These are phyloP conservation scores for Corvus moneduloides DNA, from an alignment of 2,113 vertebrate species.

Conservation along the genomic window DNA sequence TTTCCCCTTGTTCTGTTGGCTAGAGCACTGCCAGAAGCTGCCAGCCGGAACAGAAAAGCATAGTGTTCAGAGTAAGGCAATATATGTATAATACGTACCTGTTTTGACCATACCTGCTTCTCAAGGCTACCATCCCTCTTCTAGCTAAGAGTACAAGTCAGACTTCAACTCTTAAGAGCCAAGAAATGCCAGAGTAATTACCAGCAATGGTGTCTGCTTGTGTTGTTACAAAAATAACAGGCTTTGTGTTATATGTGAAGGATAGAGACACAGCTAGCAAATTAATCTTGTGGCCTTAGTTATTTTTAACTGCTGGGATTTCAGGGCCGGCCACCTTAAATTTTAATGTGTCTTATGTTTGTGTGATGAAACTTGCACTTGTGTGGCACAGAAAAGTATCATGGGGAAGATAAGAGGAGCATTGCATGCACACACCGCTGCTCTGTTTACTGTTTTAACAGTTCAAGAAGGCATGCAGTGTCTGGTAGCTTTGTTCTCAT, in stretches of 20 bases:
- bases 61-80: background rate
- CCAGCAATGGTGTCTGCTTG: background rate
- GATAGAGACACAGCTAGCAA: background rate
- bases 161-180: background rate
- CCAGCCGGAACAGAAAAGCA: background rate
- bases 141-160: background rate
- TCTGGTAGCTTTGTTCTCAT: background rate
- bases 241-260: background rate
- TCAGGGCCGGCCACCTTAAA: background rate
- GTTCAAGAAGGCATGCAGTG: background rate
- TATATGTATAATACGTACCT: background rate
- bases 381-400: background rate
- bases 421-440: background rate
- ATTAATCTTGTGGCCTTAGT: background rate
- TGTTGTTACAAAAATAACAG: background rate
- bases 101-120: background rate
- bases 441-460: background rate
- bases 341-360: background rate
- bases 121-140: background rate
- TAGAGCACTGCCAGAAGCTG: background rate
- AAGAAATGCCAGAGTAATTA: background rate
- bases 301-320: background rate
- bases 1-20: background rate
- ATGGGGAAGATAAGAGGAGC: background rate
- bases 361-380: background rate